Evolutionary conservation across 2,113 vertebrate genomes (phyloP), one percentile per base, ranked within the genome.

Genomic region (Eonycteris spelaea): DNA sequence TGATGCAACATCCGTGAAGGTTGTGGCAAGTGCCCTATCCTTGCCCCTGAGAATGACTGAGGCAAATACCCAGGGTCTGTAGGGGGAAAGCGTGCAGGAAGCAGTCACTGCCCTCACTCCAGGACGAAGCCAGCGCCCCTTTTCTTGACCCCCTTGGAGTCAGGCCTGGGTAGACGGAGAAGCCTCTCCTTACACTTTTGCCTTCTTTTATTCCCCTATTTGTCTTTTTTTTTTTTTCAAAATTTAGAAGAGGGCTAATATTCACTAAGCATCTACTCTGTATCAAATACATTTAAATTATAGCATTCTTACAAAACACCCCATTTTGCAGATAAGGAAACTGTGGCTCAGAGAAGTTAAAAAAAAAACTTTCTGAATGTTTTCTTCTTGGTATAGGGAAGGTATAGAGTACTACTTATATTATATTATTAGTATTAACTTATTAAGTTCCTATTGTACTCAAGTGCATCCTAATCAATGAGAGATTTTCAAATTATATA

Each of bases 241-340:
- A 96, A 93, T 91, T 26, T 38, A 15, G 22, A 74, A 77, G 21
- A 94, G 43, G 15, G 90, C 51, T 80, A 51, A 85, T 75, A 75
- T 13, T 77, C 10, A 82, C 8, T n/a, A 79, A 63, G n/a, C 30
- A 77, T 55, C 13, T 51, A 91, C 43, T 86, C 30, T 74, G 9
- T 82, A 22, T 90, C 84, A 78, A 78, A 84, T 75, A 55, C 40
- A 57, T n/a, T n/a, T 75, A 55, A n/a, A 57, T n/a, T n/a, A 57
- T 43, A 45, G 45, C 57, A 55, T 85, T 68, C 16, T 94, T 67
- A 94, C 5, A 65, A 90, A 94, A 77, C 12, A 82, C 11, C 48
- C 55, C 48, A 71, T 48, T 71, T 90, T 88, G 59, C 19, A 68
- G 57, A 48, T 74, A 77, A 94, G 53, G 51, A 94, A 94, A 88